phyloP scores from a whole-genome alignment of 2,888 invertebrate species.

The Bimastos eiseni region DNA sequence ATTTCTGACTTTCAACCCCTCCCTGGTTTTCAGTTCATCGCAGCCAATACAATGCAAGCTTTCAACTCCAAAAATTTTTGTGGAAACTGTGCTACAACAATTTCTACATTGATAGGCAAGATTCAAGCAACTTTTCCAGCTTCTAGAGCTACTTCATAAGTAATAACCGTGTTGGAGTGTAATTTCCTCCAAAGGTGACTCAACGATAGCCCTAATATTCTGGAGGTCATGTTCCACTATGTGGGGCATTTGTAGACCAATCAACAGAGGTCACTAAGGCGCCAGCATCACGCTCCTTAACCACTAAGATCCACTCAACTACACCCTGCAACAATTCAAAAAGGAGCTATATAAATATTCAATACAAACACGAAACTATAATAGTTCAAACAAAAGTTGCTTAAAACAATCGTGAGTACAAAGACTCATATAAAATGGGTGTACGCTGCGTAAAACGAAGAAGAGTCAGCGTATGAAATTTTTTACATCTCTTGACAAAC shows the following conservation, averaged over 20 bases:
- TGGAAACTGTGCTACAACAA: not conserved
- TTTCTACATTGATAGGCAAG: not conserved
- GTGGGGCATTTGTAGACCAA: not conserved
- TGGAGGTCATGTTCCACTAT: not conserved
- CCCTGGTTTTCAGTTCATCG: not conserved
- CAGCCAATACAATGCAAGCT: not conserved
- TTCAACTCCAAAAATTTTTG: not conserved
- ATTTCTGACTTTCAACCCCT: not conserved
- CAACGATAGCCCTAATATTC: not conserved
- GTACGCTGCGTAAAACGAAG: not conserved
- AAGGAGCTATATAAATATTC: not conserved
- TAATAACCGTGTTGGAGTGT: not conserved
- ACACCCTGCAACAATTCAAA: not conserved
- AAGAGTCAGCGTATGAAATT: not conserved
- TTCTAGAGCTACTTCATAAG: not conserved
- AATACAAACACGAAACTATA: not conserved
- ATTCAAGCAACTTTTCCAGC: not conserved
- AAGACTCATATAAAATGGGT: not conserved
- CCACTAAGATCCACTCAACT: not conserved
- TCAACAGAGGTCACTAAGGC: not conserved
- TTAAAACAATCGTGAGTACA: not conserved
- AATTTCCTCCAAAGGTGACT: not conserved
- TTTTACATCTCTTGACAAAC: not conserved
- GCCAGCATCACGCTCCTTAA: not conserved
- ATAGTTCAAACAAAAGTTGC: not conserved